phyloP scores from a whole-genome alignment of 2,797 vertebrate genomes.

The Onychomys torridus region DNA sequence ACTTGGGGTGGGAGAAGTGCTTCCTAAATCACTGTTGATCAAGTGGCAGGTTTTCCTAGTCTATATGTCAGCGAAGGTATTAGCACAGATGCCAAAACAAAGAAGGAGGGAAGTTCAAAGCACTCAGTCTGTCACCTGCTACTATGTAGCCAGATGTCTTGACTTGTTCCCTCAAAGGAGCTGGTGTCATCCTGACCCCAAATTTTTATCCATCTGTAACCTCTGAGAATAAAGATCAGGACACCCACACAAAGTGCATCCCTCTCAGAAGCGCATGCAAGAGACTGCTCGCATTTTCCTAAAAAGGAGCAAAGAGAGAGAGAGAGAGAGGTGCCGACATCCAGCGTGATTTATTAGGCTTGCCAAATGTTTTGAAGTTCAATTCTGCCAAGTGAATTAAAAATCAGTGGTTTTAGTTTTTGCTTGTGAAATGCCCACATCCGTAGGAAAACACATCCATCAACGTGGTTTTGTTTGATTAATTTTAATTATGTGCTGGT shows the following conservation, averaged over 20 bases:
- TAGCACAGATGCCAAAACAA: constrained; percentile 17
- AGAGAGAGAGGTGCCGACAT: background rate
- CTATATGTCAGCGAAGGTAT: background rate
- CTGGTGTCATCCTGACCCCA: background rate
- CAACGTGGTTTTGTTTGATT: background rate
- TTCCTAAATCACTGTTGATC: background rate
- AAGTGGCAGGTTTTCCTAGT: background rate
- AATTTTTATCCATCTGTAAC: background rate
- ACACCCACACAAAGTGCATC: background rate
- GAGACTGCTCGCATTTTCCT: background rate
- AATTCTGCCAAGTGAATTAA: constrained; percentile 17
- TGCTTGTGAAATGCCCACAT: background rate
- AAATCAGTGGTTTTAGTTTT: background rate
- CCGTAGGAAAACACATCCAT: constrained; percentile 3
- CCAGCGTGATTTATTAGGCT: background rate
- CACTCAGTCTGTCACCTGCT: background rate
- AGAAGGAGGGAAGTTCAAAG: background rate
- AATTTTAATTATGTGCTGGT: constrained; percentile 47
- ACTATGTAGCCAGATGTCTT: background rate
- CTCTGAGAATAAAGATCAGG: background rate
- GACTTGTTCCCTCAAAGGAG: background rate
- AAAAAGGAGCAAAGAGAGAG: background rate
- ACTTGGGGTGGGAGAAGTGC: background rate
- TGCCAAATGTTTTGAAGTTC: constrained; percentile 16
- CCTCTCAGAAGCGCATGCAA: background rate